phyloP scores from a whole-genome alignment of 1,140 invertebrate genomes.

The Wasmannia auropunctata region DNA sequence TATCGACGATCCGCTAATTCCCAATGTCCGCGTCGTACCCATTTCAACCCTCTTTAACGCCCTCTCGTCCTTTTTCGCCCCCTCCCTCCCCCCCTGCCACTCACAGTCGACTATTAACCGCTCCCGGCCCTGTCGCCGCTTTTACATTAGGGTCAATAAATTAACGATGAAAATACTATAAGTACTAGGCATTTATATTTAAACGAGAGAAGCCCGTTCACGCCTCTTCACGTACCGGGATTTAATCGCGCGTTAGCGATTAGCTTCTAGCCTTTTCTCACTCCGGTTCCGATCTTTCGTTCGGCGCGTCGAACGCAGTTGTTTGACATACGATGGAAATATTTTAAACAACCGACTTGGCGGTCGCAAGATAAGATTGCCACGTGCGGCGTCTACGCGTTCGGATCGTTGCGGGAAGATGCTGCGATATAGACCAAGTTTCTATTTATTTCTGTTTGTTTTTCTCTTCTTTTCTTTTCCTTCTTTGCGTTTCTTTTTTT shows the following conservation, averaged over 20 bases:
- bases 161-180: conserved; percentile 82
- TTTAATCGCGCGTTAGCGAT: conserved; percentile 59
- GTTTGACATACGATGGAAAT: conserved; percentile 42
- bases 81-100: background rate
- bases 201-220: conserved; percentile 61
- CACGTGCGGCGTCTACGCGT: conserved; percentile 22
- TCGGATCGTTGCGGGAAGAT: conserved; percentile 25
- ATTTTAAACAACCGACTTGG: conserved; percentile 41
- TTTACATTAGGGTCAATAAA: conserved; percentile 77
- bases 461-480: background rate
- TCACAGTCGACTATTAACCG: conserved; percentile 6
- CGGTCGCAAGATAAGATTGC: conserved; percentile 58
- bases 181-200: conserved; percentile 76
- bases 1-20: conserved; percentile 59
- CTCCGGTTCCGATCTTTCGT: conserved; percentile 43
- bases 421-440: conserved; percentile 32
- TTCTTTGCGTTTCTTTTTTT: conserved; percentile 10
- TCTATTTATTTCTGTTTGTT: conserved; percentile 16
- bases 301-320: conserved; percentile 50
- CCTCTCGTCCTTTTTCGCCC: background rate
- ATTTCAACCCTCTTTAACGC: background rate
- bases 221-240: conserved; percentile 50
- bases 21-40: conserved; percentile 11
- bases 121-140: conserved; percentile 12
- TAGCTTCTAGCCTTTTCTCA: conserved; percentile 48